Evolutionary conservation across 2,113 vertebrate species (phyloP).

Genomic region (Barnardius zonarius): DNA sequence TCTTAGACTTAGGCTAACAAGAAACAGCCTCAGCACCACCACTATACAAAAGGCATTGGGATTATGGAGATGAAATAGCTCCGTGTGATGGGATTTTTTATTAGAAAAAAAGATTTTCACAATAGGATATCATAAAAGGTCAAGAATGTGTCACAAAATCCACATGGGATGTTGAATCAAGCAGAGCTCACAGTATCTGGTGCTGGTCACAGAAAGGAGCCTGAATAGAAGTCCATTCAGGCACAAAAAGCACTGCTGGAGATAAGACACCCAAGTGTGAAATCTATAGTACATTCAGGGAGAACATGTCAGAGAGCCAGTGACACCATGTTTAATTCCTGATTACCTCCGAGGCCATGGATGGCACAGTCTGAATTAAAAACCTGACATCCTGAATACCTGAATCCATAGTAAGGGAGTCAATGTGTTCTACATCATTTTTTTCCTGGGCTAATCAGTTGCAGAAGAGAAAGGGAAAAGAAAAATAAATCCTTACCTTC

Average conservation of each 20-base stretch:
- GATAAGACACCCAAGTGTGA: neutral
- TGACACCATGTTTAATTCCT: neutral
- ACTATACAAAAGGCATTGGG: neutral
- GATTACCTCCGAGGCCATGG: neutral
- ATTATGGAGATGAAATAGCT: constrained; percentile 32
- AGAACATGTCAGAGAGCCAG: neutral
- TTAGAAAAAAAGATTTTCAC: neutral
- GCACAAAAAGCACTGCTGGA: neutral
- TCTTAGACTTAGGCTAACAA: neutral
- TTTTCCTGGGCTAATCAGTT: neutral
- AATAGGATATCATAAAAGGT: neutral
- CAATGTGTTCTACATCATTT: neutral
- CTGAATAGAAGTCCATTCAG: neutral
- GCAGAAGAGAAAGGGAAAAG: neutral
- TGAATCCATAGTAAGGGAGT: neutral
- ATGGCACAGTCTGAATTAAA: neutral
- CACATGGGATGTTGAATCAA: neutral
- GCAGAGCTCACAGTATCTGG: neutral
- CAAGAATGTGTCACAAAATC: neutral
- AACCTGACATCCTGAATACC: neutral
- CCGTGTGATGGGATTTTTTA: neutral
- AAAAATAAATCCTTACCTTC: neutral
- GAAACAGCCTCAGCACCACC: neutral
- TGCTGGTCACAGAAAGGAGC: neutral
- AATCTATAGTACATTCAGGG: neutral